phyloP scores from a whole-genome alignment of 2,113 vertebrate species.

The Lycaon pictus region DNA sequence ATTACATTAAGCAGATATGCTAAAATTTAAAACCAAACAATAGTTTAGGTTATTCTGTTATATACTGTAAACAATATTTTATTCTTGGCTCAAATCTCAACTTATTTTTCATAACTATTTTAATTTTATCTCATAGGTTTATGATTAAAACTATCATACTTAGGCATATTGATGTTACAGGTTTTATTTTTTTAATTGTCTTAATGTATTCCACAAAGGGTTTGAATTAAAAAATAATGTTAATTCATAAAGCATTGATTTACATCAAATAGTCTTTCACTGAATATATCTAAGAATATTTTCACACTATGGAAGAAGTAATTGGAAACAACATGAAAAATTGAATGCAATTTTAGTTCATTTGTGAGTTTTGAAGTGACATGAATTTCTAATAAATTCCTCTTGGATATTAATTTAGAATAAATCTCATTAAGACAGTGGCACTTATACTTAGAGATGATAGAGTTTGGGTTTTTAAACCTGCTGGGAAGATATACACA shows the following conservation, averaged over 20 bases:
- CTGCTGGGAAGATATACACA: neutral
- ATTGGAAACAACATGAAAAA: constrained; percentile 53
- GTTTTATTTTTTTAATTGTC: constrained; percentile 56
- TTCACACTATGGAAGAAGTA: constrained; percentile 51
- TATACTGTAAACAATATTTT: neutral
- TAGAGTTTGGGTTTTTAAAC: neutral
- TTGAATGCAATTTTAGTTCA: constrained; percentile 65
- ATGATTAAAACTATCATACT: constrained; percentile 18
- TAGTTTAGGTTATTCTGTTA: neutral
- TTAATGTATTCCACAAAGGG: constrained; percentile 45
- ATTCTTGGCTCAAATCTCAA: neutral
- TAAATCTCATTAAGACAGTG: constrained; percentile 41
- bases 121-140: constrained; percentile 16
- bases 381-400: constrained; percentile 31
- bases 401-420: constrained; percentile 40
- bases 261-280: constrained; percentile 17
- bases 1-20: neutral
- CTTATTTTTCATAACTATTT: constrained; percentile 25
- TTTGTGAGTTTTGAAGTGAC: constrained; percentile 29
- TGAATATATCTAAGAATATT: constrained; percentile 44
- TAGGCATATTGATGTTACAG: neutral
- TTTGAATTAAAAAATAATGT: constrained; percentile 42
- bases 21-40: constrained; percentile 45
- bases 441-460: neutral
- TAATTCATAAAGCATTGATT: constrained; percentile 41